These are phyloP conservation scores for Lamellibrachia satsuma DNA, from an alignment of 2,888 invertebrate species.

Conservation along the genomic window DNA sequence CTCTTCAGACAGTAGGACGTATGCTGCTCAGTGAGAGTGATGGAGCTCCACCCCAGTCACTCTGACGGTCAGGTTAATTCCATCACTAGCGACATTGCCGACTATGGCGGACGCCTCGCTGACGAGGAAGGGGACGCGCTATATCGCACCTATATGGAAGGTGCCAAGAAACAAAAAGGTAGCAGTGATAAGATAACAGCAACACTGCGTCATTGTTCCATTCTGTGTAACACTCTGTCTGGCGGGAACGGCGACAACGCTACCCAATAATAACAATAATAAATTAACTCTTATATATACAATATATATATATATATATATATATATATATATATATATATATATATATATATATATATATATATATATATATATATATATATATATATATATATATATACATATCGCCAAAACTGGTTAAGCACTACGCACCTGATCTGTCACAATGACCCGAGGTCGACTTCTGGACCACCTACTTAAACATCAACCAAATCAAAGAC, in stretches of 20 bases:
- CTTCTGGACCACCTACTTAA: background rate
- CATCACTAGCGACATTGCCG: background rate
- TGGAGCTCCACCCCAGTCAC: background rate
- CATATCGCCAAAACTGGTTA: background rate
- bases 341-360: constrained; percentile 17
- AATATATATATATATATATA: constrained; percentile 17
- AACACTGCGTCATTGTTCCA: no score
- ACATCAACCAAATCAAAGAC: background rate
- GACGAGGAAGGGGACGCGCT: background rate
- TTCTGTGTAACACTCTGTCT: no score
- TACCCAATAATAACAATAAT: no score
- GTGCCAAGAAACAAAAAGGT: background rate
- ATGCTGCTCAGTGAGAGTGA: background rate
- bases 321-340: background rate
- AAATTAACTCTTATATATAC: background rate
- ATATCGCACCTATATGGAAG: background rate
- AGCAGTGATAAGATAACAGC: background rate
- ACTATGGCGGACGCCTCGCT: background rate
- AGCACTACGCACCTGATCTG: background rate
- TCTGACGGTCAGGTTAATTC: background rate
- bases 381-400: background rate
- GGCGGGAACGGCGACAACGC: no score
- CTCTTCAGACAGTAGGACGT: background rate
- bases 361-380: background rate
- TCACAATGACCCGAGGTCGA: background rate